phyloP scores from a whole-genome alignment of 2,113 vertebrate species.

The Cinclus mexicanus region DNA sequence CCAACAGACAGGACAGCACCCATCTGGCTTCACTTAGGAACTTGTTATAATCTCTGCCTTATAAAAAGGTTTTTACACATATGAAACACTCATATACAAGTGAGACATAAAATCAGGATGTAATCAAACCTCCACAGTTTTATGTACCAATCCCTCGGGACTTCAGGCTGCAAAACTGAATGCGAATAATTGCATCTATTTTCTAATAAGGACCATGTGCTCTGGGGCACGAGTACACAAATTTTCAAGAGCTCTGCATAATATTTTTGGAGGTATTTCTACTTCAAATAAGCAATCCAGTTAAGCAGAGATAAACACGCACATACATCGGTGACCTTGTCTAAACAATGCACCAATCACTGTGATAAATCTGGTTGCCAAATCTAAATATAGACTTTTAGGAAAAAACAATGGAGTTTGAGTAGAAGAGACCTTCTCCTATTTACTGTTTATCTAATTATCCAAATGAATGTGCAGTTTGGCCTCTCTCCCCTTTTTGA shows the following conservation, averaged over 20 bases:
- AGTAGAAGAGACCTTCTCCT: constrained; percentile 7
- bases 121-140: constrained; percentile 25
- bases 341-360: constrained; percentile 21
- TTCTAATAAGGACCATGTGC: constrained; percentile 38
- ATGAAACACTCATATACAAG: neutral
- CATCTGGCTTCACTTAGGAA: neutral
- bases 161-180: neutral
- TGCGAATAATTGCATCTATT: neutral
- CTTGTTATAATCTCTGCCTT: neutral
- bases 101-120: constrained; percentile 22
- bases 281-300: constrained; percentile 39
- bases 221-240: neutral
- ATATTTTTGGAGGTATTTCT: constrained; percentile 27
- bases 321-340: neutral
- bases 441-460: constrained; percentile 52
- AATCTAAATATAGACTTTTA: constrained; percentile 21
- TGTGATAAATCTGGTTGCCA: constrained; percentile 23
- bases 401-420: constrained; percentile 37
- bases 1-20: neutral
- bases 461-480: constrained; percentile 46
- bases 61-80: constrained; percentile 23
- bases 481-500: neutral
- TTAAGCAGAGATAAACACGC: neutral
- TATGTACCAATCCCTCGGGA: neutral
- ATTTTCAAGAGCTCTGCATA: neutral